Evolutionary conservation across 2,797 vertebrate species (phyloP).

Genomic region (Kryptolebias ocellatus): DNA sequence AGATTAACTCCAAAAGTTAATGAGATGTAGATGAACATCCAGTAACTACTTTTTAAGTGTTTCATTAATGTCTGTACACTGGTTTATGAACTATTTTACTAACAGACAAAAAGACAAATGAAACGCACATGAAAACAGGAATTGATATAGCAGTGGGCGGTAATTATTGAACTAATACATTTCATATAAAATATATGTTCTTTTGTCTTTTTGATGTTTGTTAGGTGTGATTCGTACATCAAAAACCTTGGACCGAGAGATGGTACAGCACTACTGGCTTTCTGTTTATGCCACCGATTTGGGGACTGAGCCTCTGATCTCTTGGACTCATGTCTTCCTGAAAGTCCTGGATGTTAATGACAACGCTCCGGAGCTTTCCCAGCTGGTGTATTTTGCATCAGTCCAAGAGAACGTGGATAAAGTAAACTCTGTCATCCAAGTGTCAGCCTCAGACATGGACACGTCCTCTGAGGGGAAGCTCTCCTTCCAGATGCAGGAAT

Average conservation of each 20-base stretch:
- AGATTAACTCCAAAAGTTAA: no score
- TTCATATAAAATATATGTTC: neutral
- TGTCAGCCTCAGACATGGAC: slow-evolving; percentile 88
- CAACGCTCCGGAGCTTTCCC: slow-evolving; percentile 90
- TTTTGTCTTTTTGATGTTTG: neutral
- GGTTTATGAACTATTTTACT: no score
- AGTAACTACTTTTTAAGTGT: no score
- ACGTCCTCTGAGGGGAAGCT: slow-evolving; percentile 87
- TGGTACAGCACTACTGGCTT: slow-evolving; percentile 88
- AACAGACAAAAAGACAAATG: no score
- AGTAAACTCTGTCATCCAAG: slow-evolving; percentile 83
- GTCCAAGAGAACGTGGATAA: slow-evolving; percentile 87
- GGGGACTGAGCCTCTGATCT: slow-evolving; percentile 86
- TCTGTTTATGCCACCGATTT: slow-evolving; percentile 89
- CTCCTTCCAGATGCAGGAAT: slow-evolving; percentile 88
- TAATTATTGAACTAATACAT: neutral
- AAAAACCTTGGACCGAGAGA: slow-evolving; percentile 87
- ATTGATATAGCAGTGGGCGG: no score
- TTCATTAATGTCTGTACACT: no score
- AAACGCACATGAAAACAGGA: no score
- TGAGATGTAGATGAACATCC: no score
- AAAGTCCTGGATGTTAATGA: slow-evolving; percentile 93
- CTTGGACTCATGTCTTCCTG: slow-evolving; percentile 91
- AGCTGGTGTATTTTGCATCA: slow-evolving; percentile 89
- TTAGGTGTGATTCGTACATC: slow-evolving; percentile 89